These are phyloP conservation scores for Hydrolagus colliei DNA, from an alignment of 2,797 vertebrate species.

Conservation along the genomic window DNA sequence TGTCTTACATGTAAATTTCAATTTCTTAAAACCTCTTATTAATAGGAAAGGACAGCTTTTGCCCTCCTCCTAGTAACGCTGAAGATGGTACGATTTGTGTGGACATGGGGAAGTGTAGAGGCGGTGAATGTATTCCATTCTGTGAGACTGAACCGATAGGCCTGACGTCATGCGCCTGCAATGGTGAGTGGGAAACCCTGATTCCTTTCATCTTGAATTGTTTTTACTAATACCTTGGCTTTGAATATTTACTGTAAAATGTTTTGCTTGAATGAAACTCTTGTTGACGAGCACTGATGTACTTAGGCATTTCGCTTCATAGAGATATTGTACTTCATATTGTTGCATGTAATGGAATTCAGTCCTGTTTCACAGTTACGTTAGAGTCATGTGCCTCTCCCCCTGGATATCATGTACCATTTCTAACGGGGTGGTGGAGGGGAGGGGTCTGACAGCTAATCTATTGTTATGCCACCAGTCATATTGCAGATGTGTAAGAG, in stretches of 20 bases:
- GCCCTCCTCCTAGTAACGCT: conserved; percentile 78
- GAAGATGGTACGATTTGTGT: conserved; percentile 71
- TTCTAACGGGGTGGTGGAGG: background rate
- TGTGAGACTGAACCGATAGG: conserved; percentile 67
- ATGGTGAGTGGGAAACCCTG: conserved; percentile 56
- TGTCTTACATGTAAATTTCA: background rate
- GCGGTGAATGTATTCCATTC: conserved; percentile 84
- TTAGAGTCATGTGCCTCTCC: background rate
- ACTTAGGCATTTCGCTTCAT: background rate
- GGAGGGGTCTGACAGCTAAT: too few species aligned
- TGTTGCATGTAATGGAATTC: background rate
- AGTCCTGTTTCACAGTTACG: background rate
- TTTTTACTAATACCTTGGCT: background rate
- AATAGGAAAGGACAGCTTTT: conserved; percentile 80
- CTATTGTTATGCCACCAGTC: too few species aligned
- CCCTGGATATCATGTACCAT: background rate
- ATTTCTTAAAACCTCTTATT: background rate
- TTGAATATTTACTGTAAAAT: background rate
- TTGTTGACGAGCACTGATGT: background rate
- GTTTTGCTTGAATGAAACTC: background rate
- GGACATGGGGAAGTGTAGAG: conserved; percentile 77
- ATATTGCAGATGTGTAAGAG: background rate
- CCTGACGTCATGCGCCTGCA: conserved; percentile 79
- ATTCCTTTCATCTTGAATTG: too few species aligned
- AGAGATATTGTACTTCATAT: background rate